A percentile compares a stretch with the other conserved stretches of the same genome.
Conservation (phyloP, 2,113 vertebrate species). For the Amazona guildingii region DNA sequence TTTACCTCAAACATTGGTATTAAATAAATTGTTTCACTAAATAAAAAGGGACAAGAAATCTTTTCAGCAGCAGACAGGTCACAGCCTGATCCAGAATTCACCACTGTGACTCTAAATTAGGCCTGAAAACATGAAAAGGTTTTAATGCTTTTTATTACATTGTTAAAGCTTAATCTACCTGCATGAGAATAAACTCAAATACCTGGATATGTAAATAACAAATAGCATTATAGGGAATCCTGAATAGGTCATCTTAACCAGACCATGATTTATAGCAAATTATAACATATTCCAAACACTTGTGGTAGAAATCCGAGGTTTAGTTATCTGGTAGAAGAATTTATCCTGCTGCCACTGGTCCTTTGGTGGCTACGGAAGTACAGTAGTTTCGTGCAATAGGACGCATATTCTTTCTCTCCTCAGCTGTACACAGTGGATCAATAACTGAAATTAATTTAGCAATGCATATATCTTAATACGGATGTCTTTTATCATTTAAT, state of each 20-base stretch:
- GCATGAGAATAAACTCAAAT: background rate
- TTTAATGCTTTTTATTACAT: background rate
- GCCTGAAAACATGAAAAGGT: background rate
- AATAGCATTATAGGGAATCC: background rate
- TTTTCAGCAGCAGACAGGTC: background rate
- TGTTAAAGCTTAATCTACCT: background rate
- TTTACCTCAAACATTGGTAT: background rate
- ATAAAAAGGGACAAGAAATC: background rate
- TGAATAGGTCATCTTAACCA: background rate
- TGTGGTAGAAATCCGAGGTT: background rate
- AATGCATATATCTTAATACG: background rate
- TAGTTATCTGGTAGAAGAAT: background rate
- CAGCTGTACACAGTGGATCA: background rate
- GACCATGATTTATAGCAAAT: background rate
- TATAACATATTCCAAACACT: background rate
- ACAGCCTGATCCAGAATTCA: background rate
- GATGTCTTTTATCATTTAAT: background rate
- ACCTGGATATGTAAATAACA: background rate
- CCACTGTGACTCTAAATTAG: background rate
- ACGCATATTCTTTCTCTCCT: background rate
- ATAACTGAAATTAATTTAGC: background rate
- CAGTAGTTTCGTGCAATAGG: background rate
- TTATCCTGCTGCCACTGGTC: background rate
- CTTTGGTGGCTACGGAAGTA: background rate
- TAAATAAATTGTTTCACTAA: background rate